phyloP scores from a whole-genome alignment of 2,888 invertebrate genomes.

The Caenorhabditis sp. region DNA sequence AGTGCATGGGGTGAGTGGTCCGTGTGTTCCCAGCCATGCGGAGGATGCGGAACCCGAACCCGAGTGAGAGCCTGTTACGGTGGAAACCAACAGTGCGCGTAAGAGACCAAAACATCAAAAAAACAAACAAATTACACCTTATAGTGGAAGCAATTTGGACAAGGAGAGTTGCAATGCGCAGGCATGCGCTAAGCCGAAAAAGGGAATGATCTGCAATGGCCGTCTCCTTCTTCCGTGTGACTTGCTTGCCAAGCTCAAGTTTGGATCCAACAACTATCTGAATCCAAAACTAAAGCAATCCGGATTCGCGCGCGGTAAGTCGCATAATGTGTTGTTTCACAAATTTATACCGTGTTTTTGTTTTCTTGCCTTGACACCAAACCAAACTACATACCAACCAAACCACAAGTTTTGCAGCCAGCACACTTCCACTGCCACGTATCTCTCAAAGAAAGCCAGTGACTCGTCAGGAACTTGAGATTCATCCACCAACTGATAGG shows the following conservation, averaged over 20 bases:
- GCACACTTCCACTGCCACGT: slow-evolving; percentile 62
- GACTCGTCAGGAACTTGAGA: slow-evolving; percentile 37
- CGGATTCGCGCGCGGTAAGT: slow-evolving; percentile 55
- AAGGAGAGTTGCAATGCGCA: slow-evolving; percentile 74
- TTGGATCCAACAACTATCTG: slow-evolving; percentile 73
- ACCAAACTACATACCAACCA: neutral
- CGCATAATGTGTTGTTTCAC: slow-evolving; percentile 11
- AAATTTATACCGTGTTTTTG: no score
- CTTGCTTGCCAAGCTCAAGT: slow-evolving; percentile 75
- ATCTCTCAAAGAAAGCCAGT: slow-evolving; percentile 57
- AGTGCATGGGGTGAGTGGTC: slow-evolving; percentile 74
- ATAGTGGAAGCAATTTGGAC: slow-evolving; percentile 73
- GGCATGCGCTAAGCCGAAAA: slow-evolving; percentile 70
- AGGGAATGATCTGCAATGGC: slow-evolving; percentile 72
- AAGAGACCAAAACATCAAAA: slow-evolving; percentile 13
- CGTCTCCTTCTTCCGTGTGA: slow-evolving; percentile 80
- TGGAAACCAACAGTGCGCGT: slow-evolving; percentile 77
- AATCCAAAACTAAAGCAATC: slow-evolving; percentile 64
- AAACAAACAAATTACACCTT: slow-evolving; percentile 10
- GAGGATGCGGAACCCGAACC: slow-evolving; percentile 73
- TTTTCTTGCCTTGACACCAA: slow-evolving; percentile 18
- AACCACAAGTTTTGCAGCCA: slow-evolving; percentile 47
- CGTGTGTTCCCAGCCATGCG: slow-evolving; percentile 71
- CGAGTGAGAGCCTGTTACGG: slow-evolving; percentile 77
- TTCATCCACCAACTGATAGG: slow-evolving; percentile 58